Base-by-base conservation (phyloP, 2,888 invertebrate species). In the Mythimna albipuncta region DNA sequence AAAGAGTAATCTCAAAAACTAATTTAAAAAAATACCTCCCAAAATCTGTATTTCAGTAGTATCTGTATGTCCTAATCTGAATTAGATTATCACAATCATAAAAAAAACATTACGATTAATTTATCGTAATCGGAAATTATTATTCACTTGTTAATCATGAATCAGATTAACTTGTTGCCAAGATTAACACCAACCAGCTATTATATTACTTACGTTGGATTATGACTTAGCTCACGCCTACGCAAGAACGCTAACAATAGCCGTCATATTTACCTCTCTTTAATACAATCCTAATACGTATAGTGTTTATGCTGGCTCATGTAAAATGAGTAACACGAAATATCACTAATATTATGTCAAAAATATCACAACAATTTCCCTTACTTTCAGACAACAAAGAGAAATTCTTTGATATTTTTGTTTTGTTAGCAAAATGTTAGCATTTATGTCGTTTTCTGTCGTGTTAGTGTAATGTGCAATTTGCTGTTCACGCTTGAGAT, bases 371-470 rank as follows among this genome's bases (percentile, higher is more conserved):
- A 44, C 44, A 78, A 44, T 64, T 50, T 19, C 26, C n/a, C 44
- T 11, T 55, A 21, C 47, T 52, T 26, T 52, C 75, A 79, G 72
- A 85, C 81, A 81, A 82, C 84, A 82, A 82, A 82, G 82, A 64
- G 47, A 61, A 69, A 64, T 54, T 67, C 2, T 38, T 64, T 63
- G 64, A 66, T 64, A 80, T 83, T 69, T 71, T 41, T 32, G 44
- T 77, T 68, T 38, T 35, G 54, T 55, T 44, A 70, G 47, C 58
- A 58, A 66, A 64, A 64, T 66, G 61, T 47, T 62, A n/a, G 58
- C 50, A 50, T 65, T 61, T 71, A 35, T 59, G 71, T 55, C 50
- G 59, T 81, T 61, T 61, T 10, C 68, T 71, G 77, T 72, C 72
- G 38, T 66, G 52, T 50, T 62, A 63, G 61, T 58, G 21, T 64